These are phyloP conservation scores for Oncopeltus fasciatus DNA, from an alignment of 1,140 invertebrate genomes.

Conservation along the genomic window DNA sequence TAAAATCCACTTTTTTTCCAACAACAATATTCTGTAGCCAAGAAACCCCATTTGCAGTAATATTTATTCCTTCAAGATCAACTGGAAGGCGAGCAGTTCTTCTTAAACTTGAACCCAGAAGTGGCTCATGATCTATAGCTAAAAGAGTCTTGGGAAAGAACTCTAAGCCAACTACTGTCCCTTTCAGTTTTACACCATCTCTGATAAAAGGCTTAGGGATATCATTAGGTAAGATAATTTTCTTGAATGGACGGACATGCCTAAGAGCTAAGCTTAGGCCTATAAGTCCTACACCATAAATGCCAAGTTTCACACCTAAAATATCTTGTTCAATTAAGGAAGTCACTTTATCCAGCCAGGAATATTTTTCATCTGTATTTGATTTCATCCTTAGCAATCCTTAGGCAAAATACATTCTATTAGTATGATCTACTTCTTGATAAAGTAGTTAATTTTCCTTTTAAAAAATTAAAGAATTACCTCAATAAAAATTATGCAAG, in stretches of 20 bases:
- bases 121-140: conserved; percentile 20
- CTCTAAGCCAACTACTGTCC: conserved; percentile 15
- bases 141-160: conserved; percentile 12
- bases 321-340: conserved; percentile 18
- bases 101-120: conserved; percentile 5
- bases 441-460: too few species aligned
- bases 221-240: conserved; percentile 14
- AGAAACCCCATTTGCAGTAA: conserved; percentile 17
- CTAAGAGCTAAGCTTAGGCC: conserved; percentile 13
- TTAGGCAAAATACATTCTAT: too few species aligned
- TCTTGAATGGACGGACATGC: conserved; percentile 20
- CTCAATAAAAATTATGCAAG: too few species aligned
- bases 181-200: conserved; percentile 15
- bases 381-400: too few species aligned
- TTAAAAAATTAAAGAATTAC: too few species aligned
- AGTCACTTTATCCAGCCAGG: conserved; percentile 13
- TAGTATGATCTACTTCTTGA: background rate
- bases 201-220: conserved; percentile 17
- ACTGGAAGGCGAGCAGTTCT: conserved; percentile 11
- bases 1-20: conserved; percentile 13
- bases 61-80: conserved; percentile 16
- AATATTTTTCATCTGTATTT: too few species aligned
- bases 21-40: conserved; percentile 19
- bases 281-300: conserved; percentile 16
- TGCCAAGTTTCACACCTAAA: conserved; percentile 14